A percentile compares a stretch with the other conserved stretches of the same genome.
phyloP scores from a whole-genome alignment of 2,113 vertebrate species.

The Glaucomys volans region DNA sequence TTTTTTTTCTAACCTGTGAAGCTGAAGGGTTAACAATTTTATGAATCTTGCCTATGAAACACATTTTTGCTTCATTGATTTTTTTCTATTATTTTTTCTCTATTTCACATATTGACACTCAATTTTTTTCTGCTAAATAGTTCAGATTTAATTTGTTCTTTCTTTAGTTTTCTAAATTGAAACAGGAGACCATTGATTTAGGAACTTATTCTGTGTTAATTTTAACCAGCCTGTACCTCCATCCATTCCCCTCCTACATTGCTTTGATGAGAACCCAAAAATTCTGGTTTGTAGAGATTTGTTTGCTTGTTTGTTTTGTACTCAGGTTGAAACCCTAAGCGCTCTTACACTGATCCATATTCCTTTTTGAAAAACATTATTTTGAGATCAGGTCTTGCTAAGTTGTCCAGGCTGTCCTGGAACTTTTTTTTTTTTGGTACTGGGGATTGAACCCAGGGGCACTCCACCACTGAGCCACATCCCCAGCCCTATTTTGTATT shows the following conservation, averaged over 20 bases:
- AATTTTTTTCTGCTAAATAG: neutral
- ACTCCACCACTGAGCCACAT: no score
- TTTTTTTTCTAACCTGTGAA: no score
- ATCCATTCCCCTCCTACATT: neutral
- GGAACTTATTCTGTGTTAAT: neutral
- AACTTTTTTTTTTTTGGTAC: no score
- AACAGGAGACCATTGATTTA: neutral
- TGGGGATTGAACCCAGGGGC: no score
- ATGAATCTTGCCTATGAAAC: neutral
- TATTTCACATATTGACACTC: neutral
- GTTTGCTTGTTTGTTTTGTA: neutral
- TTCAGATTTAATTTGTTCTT: neutral
- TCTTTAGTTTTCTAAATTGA: neutral
- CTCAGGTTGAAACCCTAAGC: neutral
- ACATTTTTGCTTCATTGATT: neutral
- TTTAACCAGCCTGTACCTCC: no score
- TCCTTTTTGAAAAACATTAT: neutral
- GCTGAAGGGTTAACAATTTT: neutral
- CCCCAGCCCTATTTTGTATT: no score
- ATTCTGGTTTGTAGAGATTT: neutral
- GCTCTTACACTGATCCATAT: neutral
- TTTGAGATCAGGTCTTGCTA: neutral
- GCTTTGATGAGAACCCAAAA: neutral
- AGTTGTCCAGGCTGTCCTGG: neutral
- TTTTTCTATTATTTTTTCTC: neutral